phyloP scores from a whole-genome alignment of 2,888 invertebrate species.

The Dryocosmus kuriphilus region DNA sequence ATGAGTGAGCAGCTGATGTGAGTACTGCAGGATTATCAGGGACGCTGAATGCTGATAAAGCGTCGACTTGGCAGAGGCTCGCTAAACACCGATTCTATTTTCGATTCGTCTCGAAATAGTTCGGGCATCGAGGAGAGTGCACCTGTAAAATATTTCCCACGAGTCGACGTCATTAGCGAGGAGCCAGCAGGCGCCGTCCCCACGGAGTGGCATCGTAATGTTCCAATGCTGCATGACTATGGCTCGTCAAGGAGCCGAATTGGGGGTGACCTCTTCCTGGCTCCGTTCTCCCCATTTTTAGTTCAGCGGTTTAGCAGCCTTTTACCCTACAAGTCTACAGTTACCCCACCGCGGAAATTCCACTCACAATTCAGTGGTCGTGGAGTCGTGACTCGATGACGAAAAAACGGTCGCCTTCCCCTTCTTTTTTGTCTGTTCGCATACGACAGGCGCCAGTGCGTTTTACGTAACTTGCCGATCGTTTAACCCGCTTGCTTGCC shows the following conservation, averaged over 20 bases:
- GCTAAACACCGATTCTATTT: constrained; percentile 14
- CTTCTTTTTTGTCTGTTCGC: constrained; percentile 44
- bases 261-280: neutral
- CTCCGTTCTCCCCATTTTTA: constrained; percentile 1
- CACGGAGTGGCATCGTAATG: too few species aligned
- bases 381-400: constrained; percentile 47
- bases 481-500: constrained; percentile 62
- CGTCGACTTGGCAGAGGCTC: neutral
- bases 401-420: constrained; percentile 58
- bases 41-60: constrained; percentile 5
- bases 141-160: constrained; percentile 39
- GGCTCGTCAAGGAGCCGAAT: constrained; percentile 40
- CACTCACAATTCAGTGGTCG: constrained; percentile 38
- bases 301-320: neutral
- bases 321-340: neutral
- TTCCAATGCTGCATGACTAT: constrained; percentile 5
- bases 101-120: constrained; percentile 2
- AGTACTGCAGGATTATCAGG: constrained; percentile 8
- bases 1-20: neutral
- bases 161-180: constrained; percentile 16
- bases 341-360: neutral
- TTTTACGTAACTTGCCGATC: constrained; percentile 70
- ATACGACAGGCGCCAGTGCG: constrained; percentile 68
- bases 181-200: constrained; percentile 13
- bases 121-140: constrained; percentile 18